Percentiles rank a stretch among this genome's conserved stretches.
These are phyloP conservation scores for Lepidochrysops patricia DNA, from an alignment of 2,888 invertebrate genomes.

Conservation along the genomic window DNA sequence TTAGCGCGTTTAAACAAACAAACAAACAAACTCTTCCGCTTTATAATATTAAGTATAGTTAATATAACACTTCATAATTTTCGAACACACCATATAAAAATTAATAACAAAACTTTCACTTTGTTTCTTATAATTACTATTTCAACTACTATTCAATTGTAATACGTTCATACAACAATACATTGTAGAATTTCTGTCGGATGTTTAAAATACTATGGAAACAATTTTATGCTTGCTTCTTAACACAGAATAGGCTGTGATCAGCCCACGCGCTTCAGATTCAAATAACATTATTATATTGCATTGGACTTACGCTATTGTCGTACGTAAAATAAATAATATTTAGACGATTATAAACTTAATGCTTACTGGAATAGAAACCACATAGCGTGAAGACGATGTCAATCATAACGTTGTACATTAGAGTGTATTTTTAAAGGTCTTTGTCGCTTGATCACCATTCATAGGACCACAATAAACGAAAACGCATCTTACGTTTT, in stretches of 20 bases:
- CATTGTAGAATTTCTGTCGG: conserved; percentile 21
- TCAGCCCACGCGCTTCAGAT: conserved; percentile 57
- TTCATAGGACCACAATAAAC: conserved; percentile 50
- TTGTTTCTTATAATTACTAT: background rate
- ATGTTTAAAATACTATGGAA: conserved; percentile 29
- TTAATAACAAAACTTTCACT: background rate
- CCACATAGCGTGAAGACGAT: background rate
- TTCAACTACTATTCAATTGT: background rate
- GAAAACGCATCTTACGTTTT: conserved; percentile 41
- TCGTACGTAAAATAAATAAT: conserved; percentile 14
- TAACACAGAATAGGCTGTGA: conserved; percentile 58
- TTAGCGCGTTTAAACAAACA: no score
- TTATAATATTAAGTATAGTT: no score
- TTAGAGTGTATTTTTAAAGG: conserved; percentile 56
- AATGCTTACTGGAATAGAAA: conserved; percentile 21
- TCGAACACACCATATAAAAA: background rate
- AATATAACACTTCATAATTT: no score
- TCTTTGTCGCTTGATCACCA: conserved; percentile 63
- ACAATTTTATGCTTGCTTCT: conserved; percentile 51
- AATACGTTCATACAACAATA: conserved; percentile 5
- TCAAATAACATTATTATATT: conserved; percentile 66
- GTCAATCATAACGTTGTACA: conserved; percentile 31
- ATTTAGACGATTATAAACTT: conserved; percentile 27
- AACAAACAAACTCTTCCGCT: no score
- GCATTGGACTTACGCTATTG: conserved; percentile 34